Percentiles rank a stretch among this genome's conserved stretches.
phyloP scores from a whole-genome alignment of 1,140 invertebrate genomes.

The Drosophila tristis region DNA sequence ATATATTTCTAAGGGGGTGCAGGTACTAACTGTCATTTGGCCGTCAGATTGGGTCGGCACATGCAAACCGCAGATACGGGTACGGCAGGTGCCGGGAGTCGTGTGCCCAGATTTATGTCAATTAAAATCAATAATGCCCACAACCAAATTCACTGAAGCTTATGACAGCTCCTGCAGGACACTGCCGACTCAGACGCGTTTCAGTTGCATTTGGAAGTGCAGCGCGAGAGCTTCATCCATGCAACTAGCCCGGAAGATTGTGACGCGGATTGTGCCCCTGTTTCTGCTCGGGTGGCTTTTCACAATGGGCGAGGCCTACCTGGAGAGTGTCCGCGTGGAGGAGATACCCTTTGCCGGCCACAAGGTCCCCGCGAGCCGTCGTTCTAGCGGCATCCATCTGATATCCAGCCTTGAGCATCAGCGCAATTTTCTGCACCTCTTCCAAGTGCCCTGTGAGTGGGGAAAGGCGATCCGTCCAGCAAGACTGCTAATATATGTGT shows the following conservation, averaged over 20 bases:
- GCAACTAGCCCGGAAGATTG: conserved; percentile 58
- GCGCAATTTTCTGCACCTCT: conserved; percentile 72
- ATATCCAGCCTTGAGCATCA: conserved; percentile 69
- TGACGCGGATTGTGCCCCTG: conserved; percentile 46
- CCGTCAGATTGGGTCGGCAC: conserved; percentile 38
- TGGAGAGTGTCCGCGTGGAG: conserved; percentile 69
- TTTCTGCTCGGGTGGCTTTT: conserved; percentile 57
- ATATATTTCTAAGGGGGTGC: conserved; percentile 5
- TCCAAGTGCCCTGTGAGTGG: conserved; percentile 77
- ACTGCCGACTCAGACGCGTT: neutral
- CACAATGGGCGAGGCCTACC: conserved; percentile 51
- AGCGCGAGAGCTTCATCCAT: conserved; percentile 25
- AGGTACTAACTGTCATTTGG: neutral
- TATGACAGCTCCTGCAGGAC: conserved; percentile 38
- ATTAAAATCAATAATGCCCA: conserved; percentile 69
- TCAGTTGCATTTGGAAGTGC: conserved; percentile 43
- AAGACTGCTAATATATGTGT: neutral
- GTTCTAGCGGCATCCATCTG: conserved; percentile 66
- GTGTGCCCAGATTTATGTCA: conserved; percentile 37
- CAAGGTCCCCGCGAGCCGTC: neutral
- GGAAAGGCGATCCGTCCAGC: too few species aligned
- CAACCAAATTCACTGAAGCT: neutral
- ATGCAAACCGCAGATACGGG: conserved; percentile 29
- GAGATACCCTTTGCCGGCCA: conserved; percentile 62
- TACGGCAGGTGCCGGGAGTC: conserved; percentile 1